Evolutionary conservation across 2,888 invertebrate genomes (phyloP).

Genomic region (Artemia sinica): DNA sequence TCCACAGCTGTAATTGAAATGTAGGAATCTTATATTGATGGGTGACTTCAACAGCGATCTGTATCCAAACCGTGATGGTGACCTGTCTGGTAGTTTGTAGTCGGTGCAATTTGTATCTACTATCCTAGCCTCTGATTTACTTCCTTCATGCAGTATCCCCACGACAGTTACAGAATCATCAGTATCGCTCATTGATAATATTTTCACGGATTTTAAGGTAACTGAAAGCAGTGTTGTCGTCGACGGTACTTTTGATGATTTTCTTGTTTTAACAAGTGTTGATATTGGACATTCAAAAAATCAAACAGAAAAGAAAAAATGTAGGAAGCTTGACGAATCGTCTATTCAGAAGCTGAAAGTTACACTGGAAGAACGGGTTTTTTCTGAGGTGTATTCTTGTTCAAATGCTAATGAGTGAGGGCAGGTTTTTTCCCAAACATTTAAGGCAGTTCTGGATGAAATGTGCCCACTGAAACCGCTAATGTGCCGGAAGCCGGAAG

Average conservation of each 20-base stretch:
- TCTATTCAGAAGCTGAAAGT: no score
- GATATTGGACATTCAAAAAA: conserved; percentile 5
- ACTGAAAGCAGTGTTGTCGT: conserved; percentile 2
- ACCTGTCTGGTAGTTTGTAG: no score
- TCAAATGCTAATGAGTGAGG: not conserved
- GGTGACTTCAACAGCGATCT: no score
- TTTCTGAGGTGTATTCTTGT: conserved; percentile 1
- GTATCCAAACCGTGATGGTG: no score
- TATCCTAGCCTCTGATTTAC: no score
- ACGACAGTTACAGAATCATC: conserved; percentile 9
- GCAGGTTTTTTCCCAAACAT: not conserved
- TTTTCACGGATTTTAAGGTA: conserved; percentile 5
- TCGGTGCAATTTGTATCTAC: no score
- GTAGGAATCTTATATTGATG: no score
- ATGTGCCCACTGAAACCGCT: no score
- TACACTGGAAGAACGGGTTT: conserved; percentile 2
- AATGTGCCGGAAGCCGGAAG: no score
- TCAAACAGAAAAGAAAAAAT: conserved; percentile 4
- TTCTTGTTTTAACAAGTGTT: conserved; percentile 5
- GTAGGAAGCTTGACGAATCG: not conserved
- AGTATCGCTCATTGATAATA: conserved; percentile 1
- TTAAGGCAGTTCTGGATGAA: no score
- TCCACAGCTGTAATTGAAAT: no score
- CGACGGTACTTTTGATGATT: conserved; percentile 5
- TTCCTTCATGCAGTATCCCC: no score